Evolutionary conservation across 2,888 invertebrate species (phyloP), one percentile per base, ranked within the genome.

Genomic region (Apodemia arnacis): DNA sequence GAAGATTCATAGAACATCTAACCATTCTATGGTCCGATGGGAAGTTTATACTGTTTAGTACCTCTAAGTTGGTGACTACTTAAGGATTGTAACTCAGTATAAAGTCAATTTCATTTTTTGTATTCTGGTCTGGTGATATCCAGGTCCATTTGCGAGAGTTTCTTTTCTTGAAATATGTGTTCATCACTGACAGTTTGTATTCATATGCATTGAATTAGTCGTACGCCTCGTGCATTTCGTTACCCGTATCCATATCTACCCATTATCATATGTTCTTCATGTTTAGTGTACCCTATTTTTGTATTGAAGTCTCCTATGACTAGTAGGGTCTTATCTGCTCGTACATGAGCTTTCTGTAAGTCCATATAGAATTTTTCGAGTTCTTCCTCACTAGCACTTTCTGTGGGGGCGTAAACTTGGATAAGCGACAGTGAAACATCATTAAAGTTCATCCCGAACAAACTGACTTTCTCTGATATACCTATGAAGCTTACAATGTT

Each of bases 391-490:
- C 79, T 69, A 11, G 79, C 66, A 21, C 69, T 75, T 41, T 85
- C 83, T 0, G 88, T 91, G 2, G 87, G 91, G 0, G 87, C 73
- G 27, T 85, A 85, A n/a, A 73, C 82, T 82, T 88, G 86, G 15
- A 86, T 77, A 21, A 86, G 54, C 2, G 77, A 49, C 70, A 84
- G 11, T 24, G 21, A 18, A 31, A 24, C 1, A 2, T 78, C 18
- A 11, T 83, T 41, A 27, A 78, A 24, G 5, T 66, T 66, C 13
- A 27, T 11, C n/a, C 11, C 27, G 27, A 66, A 27, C 27, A 27
- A 5, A n/a, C n/a, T 8, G n/a, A 84, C 70, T 70, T 80, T 75
- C 13, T 84, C 83, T 66, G 83, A 84, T 24, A 84, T 59, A 1
- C 74, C 75, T n/a, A 38, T 4, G n/a, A 80, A 80, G 5, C 75